These are phyloP conservation scores for Eucera pruinosa DNA, from an alignment of 2,888 invertebrate species.

Conservation along the genomic window DNA sequence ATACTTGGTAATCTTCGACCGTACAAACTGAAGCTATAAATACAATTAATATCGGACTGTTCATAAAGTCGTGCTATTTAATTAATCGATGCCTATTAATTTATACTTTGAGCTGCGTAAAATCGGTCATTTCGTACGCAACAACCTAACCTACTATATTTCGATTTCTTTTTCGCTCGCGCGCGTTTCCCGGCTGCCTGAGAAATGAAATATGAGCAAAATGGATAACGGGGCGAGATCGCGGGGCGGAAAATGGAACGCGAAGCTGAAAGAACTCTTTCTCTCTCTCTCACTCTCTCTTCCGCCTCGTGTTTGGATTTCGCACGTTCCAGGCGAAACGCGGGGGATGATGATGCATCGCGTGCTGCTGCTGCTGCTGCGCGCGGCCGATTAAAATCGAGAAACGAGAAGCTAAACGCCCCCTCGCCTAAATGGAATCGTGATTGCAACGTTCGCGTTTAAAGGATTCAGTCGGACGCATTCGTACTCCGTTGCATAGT, in stretches of 20 bases:
- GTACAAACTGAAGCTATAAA: too few relatives aligned
- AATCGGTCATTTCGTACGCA: too few relatives aligned
- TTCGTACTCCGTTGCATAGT: too few relatives aligned
- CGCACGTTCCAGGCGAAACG: background rate
- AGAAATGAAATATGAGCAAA: conserved; percentile 35
- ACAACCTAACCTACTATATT: too few relatives aligned
- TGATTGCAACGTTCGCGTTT: conserved; percentile 9
- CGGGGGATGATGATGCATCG: background rate
- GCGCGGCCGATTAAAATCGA: conserved; percentile 10
- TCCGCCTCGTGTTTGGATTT: conserved; percentile 4
- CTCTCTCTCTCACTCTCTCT: too few relatives aligned
- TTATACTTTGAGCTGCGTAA: too few relatives aligned
- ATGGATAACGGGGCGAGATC: conserved; percentile 24
- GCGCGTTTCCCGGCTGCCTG: conserved; percentile 4
- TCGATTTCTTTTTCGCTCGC: too few relatives aligned
- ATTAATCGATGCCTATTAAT: too few relatives aligned
- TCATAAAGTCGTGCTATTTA: too few relatives aligned
- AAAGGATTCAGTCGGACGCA: background rate
- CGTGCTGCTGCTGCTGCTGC: background rate
- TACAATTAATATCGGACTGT: too few relatives aligned
- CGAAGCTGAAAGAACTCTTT: conserved; percentile 1
- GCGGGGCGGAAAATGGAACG: conserved; percentile 33
- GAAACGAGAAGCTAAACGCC: conserved; percentile 3
- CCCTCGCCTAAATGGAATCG: background rate
- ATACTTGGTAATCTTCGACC: too few relatives aligned